Conservation (phyloP, 2,113 vertebrate species). For the Thunnus thynnus region DNA sequence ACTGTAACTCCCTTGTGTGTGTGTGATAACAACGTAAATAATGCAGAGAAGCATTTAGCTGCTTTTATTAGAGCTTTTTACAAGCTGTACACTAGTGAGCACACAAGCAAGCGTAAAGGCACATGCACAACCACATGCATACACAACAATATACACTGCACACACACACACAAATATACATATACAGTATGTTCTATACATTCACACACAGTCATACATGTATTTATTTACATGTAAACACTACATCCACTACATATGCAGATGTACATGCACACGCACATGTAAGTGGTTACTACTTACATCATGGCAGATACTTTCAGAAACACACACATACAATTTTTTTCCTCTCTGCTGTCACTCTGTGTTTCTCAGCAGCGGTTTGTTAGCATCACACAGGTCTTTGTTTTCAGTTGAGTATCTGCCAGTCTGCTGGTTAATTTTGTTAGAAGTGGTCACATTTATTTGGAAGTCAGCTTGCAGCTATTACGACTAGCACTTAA, state of each 20-base stretch:
- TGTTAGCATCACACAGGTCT: not conserved
- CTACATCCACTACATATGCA: no score
- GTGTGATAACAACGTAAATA: not conserved
- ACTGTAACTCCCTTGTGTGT: not conserved
- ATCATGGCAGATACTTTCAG: not conserved
- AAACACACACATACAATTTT: not conserved
- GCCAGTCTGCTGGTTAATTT: not conserved
- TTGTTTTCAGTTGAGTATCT: not conserved
- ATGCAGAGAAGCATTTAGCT: conserved; percentile 22
- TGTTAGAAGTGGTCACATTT: not conserved
- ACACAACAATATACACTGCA: not conserved
- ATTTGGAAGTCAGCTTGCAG: not conserved
- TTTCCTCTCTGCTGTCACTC: not conserved
- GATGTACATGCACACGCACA: not conserved
- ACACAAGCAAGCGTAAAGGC: no score
- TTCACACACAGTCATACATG: no score
- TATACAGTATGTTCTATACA: no score
- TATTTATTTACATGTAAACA: no score
- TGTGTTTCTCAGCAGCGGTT: not conserved
- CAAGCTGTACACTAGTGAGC: not conserved
- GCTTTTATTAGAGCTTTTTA: conserved; percentile 26
- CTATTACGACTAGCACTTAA: no score
- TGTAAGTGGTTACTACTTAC: not conserved
- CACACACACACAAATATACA: no score
- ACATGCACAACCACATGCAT: not conserved